Conservation (phyloP, 2,797 vertebrate genomes). For the Clarias pachynema region DNA sequence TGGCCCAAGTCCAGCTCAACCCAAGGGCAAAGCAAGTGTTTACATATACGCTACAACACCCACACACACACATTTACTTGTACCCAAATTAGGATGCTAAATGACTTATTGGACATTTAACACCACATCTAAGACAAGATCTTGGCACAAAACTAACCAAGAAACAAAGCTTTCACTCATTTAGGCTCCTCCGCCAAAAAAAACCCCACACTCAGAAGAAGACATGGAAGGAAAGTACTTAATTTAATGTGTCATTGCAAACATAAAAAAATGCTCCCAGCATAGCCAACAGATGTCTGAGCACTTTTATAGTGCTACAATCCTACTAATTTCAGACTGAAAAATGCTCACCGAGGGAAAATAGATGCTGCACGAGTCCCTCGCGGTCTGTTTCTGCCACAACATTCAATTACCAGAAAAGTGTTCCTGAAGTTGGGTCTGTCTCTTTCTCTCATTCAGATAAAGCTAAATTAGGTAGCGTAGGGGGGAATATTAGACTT, state of each 20-base stretch:
- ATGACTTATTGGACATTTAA: constrained; percentile 73
- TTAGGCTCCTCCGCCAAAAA: constrained; percentile 70
- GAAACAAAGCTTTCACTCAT: constrained; percentile 72
- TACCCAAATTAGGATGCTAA: constrained; percentile 70
- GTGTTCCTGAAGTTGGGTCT: not conserved
- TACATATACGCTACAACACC: constrained; percentile 46
- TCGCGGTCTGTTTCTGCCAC: constrained; percentile 19
- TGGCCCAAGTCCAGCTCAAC: constrained; percentile 75
- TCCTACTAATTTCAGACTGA: constrained; percentile 64
- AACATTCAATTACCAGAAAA: constrained; percentile 26
- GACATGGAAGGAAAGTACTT: constrained; percentile 66
- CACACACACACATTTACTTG: constrained; percentile 49
- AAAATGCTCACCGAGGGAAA: constrained; percentile 67
- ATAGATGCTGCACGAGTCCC: constrained; percentile 49
- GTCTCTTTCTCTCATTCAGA: constrained; percentile 23
- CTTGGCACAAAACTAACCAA: constrained; percentile 72
- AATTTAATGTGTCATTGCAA: constrained; percentile 80
- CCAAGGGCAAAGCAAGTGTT: constrained; percentile 72
- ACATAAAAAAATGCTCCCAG: constrained; percentile 73
- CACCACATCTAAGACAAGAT: constrained; percentile 74
- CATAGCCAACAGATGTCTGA: constrained; percentile 76
- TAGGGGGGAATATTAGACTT: not conserved
- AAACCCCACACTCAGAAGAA: constrained; percentile 61
- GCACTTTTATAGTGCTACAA: constrained; percentile 72
- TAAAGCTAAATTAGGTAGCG: constrained; percentile 21